These are phyloP conservation scores for Lepetodrilus schrolli DNA, from an alignment of 2,888 invertebrate species.

Conservation along the genomic window DNA sequence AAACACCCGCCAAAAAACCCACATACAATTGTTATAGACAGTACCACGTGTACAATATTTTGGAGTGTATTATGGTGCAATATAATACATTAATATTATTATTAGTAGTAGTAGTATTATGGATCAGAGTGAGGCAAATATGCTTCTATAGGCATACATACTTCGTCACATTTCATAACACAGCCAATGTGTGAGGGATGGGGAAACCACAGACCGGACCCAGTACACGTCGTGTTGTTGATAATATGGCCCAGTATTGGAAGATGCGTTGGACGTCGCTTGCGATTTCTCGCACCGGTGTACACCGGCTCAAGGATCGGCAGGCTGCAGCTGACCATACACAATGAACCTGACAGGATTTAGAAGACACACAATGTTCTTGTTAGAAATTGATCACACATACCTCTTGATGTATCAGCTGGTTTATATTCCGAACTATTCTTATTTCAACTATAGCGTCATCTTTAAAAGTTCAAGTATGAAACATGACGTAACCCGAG, in stretches of 20 bases:
- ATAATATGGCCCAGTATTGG: conserved; percentile 30
- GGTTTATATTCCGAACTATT: background rate
- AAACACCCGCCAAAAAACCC: too few species aligned
- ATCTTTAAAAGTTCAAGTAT: background rate
- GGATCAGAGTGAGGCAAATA: too few species aligned
- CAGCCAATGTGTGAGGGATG: conserved; percentile 47
- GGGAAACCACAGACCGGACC: conserved; percentile 55
- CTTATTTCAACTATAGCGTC: background rate
- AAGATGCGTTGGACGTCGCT: background rate
- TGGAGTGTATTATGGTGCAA: too few species aligned
- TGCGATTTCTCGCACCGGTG: conserved; percentile 31
- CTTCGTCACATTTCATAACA: conserved; percentile 48
- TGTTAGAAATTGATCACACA: background rate
- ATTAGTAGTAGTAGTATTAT: too few species aligned
- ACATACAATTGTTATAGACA: too few species aligned
- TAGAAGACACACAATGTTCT: background rate
- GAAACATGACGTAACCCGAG: too few species aligned
- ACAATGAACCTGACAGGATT: conserved; percentile 48
- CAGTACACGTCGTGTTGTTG: conserved; percentile 51
- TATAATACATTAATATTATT: too few species aligned
- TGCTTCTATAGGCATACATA: conserved; percentile 36
- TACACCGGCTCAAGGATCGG: conserved; percentile 43
- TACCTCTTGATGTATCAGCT: too few species aligned
- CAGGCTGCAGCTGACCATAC: conserved; percentile 47
- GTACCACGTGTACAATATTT: too few species aligned